These are phyloP conservation scores for Narcine bancroftii DNA, from an alignment of 2,113 vertebrate genomes.

Conservation along the genomic window DNA sequence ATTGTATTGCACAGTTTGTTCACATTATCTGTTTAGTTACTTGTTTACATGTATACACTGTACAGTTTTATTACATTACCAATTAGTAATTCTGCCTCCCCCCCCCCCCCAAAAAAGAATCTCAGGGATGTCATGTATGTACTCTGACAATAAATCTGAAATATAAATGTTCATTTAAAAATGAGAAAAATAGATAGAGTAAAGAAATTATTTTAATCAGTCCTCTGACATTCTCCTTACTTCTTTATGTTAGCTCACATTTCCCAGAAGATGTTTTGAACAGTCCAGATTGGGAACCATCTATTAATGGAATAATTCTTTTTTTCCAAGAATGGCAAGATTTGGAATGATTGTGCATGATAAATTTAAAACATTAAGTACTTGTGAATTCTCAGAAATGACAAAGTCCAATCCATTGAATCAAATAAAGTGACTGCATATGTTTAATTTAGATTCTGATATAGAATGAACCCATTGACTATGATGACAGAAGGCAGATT, in stretches of 20 bases:
- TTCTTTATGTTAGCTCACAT: background rate
- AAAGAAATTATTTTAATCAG: background rate
- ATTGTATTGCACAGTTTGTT: too few species aligned
- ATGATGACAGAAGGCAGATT: background rate
- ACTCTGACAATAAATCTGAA: too few species aligned
- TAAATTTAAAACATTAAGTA: background rate
- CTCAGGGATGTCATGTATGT: too few species aligned
- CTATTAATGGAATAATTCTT: background rate
- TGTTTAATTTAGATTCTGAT: conserved; percentile 4
- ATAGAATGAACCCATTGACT: background rate
- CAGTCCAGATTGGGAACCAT: background rate
- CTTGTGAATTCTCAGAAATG: background rate
- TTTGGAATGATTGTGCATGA: background rate
- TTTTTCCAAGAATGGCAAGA: background rate
- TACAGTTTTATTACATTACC: too few species aligned
- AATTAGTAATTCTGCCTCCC: too few species aligned
- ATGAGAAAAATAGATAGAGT: background rate
- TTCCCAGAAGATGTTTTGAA: background rate
- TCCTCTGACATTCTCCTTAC: background rate
- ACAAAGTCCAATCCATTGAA: background rate
- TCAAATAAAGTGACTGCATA: background rate
- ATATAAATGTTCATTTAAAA: background rate
- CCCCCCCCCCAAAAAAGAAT: too few species aligned
- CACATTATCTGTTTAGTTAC: too few species aligned
- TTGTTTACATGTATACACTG: too few species aligned